Base-by-base conservation (phyloP, 2,888 invertebrate genomes). In the Limnephilus lunatus region DNA sequence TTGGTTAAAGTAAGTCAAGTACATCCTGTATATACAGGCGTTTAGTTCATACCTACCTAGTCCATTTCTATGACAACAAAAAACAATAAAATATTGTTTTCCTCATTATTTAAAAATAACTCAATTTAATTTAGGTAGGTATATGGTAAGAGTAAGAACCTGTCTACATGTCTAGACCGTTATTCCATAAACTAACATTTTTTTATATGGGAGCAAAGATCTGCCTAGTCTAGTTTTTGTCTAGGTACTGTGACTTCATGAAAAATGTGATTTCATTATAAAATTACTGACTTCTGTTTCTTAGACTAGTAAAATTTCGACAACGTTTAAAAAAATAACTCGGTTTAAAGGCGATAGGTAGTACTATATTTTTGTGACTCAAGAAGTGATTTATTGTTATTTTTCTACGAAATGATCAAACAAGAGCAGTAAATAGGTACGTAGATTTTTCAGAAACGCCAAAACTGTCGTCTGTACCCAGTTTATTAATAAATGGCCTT, bases 401-500 rank as follows among this genome's bases (percentile, higher is more conserved):
- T 15, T 68, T 68, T 68, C 68, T 68, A 68, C 9, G n/a, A 68
- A 68, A 25, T 68, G 25, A 5, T n/a, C 68, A 68, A 25, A 68
- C 68, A 9, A 68, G 25, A n/a, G 25, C 68, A 68, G n/a, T n/a
- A 68, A 68, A 68, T 44, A 44, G 12, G 12, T 9, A n/a, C 25
- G 68, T 68, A 68, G 14, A 4, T 53, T 53, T 53, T 53, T 39
- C 5, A 39, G 25, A 25, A 68, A n/a, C 9, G 68, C 25, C 68
- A 68, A 25, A 68, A 68, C 68, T 68, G 68, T 68, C 9, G 68
- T 31, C 80, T 35, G 81, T 48, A 44, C 11, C 2, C 48, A 48
- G n/a, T 86, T 91, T 92, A 91, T 90, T 85, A 85, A 91, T 85
- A 89, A 89, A 48, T 44, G 44, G 81, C 83, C 82, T 91, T 92